Evolutionary conservation across 2,888 invertebrate species (phyloP), one percentile per base, ranked within the genome.

Genomic region (Hirtodrosophila cameraria): DNA sequence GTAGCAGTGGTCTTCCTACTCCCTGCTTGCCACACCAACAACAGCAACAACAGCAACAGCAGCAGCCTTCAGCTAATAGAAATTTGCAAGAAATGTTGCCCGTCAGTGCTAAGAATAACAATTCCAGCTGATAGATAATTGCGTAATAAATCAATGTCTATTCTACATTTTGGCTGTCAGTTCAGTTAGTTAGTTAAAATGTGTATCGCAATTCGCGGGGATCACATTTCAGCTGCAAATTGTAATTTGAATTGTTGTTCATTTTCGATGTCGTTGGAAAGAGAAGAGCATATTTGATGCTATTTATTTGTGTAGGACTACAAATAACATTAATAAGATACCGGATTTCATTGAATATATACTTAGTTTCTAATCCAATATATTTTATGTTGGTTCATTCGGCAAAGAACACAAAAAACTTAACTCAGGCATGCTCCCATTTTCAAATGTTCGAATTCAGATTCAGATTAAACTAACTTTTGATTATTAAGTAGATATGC

Each of bases 111-210:
- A 27, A 38, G 49, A 45, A 53, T 61, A 84, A 50, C 61, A 71
- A 72, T 79, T 57, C 39, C 45, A 30, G 9, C 23, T 53, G 52
- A 68, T 64, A 83, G 52, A 68, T 64, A 83, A 80, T 81, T 80
- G 65, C 64, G 57, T 61, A 57, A 83, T 85, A 79, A 85, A 85
- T 81, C 86, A 81, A 83, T 67, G 80, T 67, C 80, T 76, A 62
- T 16, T 73, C 73, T 49, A 73, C 70, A 73, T 73, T 85, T 77
- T 69, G 57, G 41, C 53, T 50, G 65, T 71, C 80, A 65, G 73
- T 60, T 71, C 80, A 65, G 73, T 60, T 49, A 33, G 58, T 57
- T 52, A 33, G 15, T 38, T 43, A 8, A 61, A 54, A 28, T 49
- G 18, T 35, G 18, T 35, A 25, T 28, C 13, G 46, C 41, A 57